Percentiles rank a stretch among this genome's conserved stretches.
These are phyloP conservation scores for Charina bottae DNA, from an alignment of 2,113 vertebrate genomes.

Conservation along the genomic window DNA sequence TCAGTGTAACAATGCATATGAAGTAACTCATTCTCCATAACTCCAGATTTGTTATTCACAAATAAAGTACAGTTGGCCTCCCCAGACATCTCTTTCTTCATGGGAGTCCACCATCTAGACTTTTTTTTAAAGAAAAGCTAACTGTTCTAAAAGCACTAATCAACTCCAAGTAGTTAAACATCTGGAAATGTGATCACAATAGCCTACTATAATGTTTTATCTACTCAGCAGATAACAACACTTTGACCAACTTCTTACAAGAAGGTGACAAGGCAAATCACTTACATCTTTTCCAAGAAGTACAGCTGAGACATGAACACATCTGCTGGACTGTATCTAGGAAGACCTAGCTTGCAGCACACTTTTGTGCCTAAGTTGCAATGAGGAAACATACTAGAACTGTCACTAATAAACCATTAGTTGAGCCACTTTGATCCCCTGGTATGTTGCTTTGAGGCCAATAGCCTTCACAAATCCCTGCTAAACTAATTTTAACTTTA, in stretches of 20 bases:
- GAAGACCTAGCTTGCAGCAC: neutral
- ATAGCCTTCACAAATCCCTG: neutral
- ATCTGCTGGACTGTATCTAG: too few species aligned
- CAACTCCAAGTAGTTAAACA: neutral
- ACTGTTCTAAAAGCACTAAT: neutral
- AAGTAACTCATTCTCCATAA: constrained; percentile 44
- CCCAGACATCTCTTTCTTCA: neutral
- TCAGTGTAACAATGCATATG: constrained; percentile 56
- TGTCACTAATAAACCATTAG: neutral
- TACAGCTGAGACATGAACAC: neutral
- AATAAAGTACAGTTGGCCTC: neutral
- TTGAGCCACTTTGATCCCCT: neutral
- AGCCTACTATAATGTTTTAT: neutral
- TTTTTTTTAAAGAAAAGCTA: neutral
- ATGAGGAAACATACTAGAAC: neutral
- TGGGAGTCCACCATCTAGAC: neutral
- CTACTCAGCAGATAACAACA: neutral
- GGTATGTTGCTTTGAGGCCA: neutral
- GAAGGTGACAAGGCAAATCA: neutral
- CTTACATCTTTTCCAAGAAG: neutral
- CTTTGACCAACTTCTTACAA: neutral
- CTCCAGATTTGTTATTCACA: constrained; percentile 17
- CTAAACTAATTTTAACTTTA: too few species aligned
- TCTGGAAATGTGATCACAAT: neutral
- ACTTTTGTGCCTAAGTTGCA: neutral